Conservation (phyloP, 2,797 vertebrate genomes). For the Toxotes lorentzi region DNA sequence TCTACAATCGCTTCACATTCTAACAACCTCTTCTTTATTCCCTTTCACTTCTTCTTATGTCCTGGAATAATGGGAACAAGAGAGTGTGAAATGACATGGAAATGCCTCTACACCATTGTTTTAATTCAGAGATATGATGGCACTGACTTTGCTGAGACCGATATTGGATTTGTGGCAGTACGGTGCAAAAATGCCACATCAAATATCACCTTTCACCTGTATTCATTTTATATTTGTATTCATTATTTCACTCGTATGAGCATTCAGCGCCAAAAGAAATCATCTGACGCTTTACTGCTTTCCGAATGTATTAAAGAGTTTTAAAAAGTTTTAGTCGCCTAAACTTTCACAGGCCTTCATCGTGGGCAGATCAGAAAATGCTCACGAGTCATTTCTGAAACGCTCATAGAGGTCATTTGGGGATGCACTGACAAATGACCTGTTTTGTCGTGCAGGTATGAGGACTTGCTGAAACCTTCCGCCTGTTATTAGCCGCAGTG, state of each 20-base stretch:
- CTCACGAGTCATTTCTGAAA: neutral
- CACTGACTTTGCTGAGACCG: neutral
- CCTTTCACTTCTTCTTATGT: neutral
- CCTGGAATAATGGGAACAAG: neutral
- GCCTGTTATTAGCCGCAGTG: neutral
- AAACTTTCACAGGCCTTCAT: neutral
- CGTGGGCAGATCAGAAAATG: neutral
- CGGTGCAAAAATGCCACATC: neutral
- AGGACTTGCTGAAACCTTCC: conserved; percentile 1
- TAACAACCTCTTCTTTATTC: neutral
- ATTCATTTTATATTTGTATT: too few relatives aligned
- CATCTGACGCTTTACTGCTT: neutral
- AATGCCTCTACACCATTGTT: conserved; percentile 2
- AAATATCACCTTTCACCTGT: neutral
- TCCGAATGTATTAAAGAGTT: neutral
- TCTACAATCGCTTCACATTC: neutral
- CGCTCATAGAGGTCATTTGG: neutral
- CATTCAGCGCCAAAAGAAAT: neutral
- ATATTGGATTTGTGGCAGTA: neutral
- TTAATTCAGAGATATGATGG: neutral
- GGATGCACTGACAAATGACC: neutral
- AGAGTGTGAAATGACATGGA: neutral
- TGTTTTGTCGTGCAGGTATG: neutral
- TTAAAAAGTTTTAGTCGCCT: neutral
- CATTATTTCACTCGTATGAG: conserved; percentile 1